A percentile compares a stretch with the other conserved stretches of the same genome.
Conservation (phyloP, 2,888 invertebrate species). For the Andrena dorsata region DNA sequence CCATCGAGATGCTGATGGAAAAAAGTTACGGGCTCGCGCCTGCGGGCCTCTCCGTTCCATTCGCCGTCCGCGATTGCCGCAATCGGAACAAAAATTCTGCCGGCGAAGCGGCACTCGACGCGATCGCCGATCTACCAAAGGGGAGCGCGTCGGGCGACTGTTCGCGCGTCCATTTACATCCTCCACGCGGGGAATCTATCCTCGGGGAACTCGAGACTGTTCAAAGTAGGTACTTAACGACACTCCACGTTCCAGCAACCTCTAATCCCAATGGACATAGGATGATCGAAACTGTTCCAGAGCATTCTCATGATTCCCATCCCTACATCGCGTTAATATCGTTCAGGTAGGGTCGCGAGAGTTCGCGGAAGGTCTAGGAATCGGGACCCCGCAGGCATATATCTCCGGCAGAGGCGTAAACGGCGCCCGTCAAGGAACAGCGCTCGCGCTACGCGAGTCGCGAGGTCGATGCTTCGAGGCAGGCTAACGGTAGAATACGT, state of each 20-base stretch:
- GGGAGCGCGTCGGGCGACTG: no score
- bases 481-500: slow-evolving; percentile 65
- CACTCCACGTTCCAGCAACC: no score
- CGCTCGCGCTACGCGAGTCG: slow-evolving; percentile 48
- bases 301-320: no score
- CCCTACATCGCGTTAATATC: no score
- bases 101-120: not conserved
- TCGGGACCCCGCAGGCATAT: slow-evolving; percentile 3
- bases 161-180: no score
- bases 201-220: no score
- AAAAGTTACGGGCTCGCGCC: slow-evolving; percentile 49
- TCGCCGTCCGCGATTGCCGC: slow-evolving; percentile 25
- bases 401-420: slow-evolving; percentile 45
- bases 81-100: slow-evolving; percentile 49
- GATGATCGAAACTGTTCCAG: no score
- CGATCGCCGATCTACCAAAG: not conserved
- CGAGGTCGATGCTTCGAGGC: slow-evolving; percentile 61
- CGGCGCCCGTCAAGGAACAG: slow-evolving; percentile 54
- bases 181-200: no score
- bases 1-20: slow-evolving; percentile 59
- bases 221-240: no score
- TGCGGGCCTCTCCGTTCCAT: slow-evolving; percentile 22
- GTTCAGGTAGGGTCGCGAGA: not conserved
- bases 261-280: no score
- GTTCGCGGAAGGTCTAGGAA: slow-evolving; percentile 23